Evolutionary conservation across 1,140 invertebrate species (phyloP).

Genomic region (Tetragnatha versicolor): DNA sequence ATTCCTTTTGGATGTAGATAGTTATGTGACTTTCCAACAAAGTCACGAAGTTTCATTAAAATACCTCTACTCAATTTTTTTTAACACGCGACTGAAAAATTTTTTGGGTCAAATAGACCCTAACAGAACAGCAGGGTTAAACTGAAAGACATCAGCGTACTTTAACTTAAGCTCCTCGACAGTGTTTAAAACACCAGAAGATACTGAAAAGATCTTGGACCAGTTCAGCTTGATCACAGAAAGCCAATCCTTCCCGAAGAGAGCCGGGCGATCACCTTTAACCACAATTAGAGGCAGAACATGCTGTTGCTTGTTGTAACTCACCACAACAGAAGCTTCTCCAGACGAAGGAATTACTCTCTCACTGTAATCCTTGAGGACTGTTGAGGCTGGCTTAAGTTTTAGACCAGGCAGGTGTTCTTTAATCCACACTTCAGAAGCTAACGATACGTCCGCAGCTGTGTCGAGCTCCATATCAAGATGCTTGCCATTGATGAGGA

Average conservation of each 20-base stretch:
- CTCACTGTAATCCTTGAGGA: not conserved
- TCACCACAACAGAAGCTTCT: not conserved
- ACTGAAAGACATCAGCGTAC: not conserved
- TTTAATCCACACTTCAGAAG: not conserved
- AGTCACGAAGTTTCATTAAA: too few relatives aligned
- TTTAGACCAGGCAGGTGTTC: not conserved
- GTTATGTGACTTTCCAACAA: too few relatives aligned
- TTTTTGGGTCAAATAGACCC: too few relatives aligned
- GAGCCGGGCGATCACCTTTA: not conserved
- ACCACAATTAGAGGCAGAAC: not conserved
- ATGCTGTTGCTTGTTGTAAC: not conserved
- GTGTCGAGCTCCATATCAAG: constrained; percentile 4
- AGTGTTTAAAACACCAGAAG: not conserved
- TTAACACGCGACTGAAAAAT: too few relatives aligned
- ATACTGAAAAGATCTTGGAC: not conserved
- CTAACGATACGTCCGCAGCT: not conserved
- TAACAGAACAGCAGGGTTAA: too few relatives aligned
- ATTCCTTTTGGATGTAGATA: too few relatives aligned
- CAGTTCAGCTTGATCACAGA: not conserved
- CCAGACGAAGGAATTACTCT: not conserved
- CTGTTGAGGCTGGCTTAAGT: not conserved
- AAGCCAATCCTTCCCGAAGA: not conserved
- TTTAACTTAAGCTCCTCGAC: not conserved
- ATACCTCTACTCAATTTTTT: too few relatives aligned
- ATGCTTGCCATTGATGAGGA: not conserved